phyloP scores from a whole-genome alignment of 2,888 invertebrate genomes.

The Sminthurides aquaticus region DNA sequence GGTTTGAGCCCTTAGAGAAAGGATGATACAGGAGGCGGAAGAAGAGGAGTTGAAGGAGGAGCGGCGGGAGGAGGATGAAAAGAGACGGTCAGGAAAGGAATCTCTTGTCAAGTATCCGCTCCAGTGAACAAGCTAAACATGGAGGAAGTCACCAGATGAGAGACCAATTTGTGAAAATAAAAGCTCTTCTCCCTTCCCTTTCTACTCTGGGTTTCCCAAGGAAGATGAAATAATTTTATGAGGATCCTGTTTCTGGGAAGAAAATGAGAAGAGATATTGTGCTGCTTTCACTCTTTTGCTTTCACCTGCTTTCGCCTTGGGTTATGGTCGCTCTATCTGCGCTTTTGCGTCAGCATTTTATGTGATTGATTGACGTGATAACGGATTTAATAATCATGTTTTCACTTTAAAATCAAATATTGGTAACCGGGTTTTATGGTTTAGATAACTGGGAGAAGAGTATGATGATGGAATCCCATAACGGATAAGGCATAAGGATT shows the following conservation, averaged over 20 bases:
- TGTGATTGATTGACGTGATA: too few relatives aligned
- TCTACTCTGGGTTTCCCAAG: constrained; percentile 17
- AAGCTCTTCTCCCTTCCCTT: constrained; percentile 19
- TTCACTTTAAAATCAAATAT: too few relatives aligned
- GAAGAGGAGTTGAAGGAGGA: constrained; percentile 8
- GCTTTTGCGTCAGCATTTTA: too few relatives aligned
- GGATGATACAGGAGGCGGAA: background rate
- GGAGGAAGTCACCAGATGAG: constrained; percentile 38
- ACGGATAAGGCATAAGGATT: too few relatives aligned
- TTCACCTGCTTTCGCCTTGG: background rate
- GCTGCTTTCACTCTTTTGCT: too few relatives aligned
- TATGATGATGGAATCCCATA: too few relatives aligned
- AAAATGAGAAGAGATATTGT: too few relatives aligned
- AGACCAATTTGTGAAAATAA: constrained; percentile 31
- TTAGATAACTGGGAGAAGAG: too few relatives aligned
- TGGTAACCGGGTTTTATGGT: too few relatives aligned
- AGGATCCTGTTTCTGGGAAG: too few relatives aligned
- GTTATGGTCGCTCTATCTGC: too few relatives aligned
- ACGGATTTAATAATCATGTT: too few relatives aligned
- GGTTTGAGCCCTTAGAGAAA: background rate
- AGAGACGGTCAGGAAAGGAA: constrained; percentile 43
- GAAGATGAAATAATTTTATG: background rate
- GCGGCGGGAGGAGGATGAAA: constrained; percentile 18
- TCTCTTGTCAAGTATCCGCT: constrained; percentile 42
- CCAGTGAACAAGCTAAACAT: constrained; percentile 43